Conservation (phyloP, 2,113 vertebrate genomes). For the Crypturellus undulatus region DNA sequence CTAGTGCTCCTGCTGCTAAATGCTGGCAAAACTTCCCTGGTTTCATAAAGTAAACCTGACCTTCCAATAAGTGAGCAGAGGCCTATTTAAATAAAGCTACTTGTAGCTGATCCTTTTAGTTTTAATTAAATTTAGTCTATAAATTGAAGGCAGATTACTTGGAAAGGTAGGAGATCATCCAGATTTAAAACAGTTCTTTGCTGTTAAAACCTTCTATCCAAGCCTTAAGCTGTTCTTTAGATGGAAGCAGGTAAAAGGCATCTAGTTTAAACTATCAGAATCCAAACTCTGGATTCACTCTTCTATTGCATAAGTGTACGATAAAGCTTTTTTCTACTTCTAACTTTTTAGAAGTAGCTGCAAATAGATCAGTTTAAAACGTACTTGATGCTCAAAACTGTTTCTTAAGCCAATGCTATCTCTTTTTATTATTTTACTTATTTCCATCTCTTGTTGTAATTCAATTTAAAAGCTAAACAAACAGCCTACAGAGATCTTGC, state of each 20-base stretch:
- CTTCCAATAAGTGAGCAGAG: conserved; percentile 29
- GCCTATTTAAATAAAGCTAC: conserved; percentile 59
- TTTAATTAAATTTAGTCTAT: conserved; percentile 63
- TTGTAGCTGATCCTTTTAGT: conserved; percentile 62
- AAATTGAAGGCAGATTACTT: conserved; percentile 58
- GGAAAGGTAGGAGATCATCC: conserved; percentile 28
- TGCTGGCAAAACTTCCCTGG: neutral
- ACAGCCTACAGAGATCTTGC: neutral
- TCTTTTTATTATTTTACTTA: neutral
- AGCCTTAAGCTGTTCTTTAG: conserved; percentile 49
- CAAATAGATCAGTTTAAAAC: conserved; percentile 29
- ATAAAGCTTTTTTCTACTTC: neutral
- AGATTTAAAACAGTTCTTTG: conserved; percentile 48
- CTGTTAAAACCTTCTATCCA: conserved; percentile 42
- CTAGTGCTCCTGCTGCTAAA: neutral
- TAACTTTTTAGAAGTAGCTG: neutral
- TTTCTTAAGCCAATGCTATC: neutral
- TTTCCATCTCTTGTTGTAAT: neutral
- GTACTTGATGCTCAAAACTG: conserved; percentile 1
- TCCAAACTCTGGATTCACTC: neutral
- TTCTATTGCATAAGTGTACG: neutral
- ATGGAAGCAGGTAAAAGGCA: conserved; percentile 20
- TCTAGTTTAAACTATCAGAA: neutral
- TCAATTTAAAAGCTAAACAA: neutral
- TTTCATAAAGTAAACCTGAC: conserved; percentile 30